Conservation (phyloP, 2,888 invertebrate species). For the Scaptomyza cyrtandrae region DNA sequence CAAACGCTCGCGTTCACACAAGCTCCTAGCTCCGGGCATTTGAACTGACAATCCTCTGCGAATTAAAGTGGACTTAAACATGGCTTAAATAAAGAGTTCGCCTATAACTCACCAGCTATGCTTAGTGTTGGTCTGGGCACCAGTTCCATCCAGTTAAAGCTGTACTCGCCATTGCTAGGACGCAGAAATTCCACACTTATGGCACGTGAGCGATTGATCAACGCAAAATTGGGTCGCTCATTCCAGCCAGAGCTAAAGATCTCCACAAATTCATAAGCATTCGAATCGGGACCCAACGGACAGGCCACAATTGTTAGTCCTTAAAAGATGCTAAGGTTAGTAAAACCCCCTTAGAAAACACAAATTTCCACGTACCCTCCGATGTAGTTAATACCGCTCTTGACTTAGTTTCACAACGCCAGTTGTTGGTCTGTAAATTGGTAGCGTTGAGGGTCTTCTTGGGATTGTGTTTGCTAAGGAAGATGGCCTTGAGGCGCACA, state of each 20-base stretch:
- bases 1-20: constrained; percentile 92
- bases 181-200: constrained; percentile 92
- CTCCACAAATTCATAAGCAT: constrained; percentile 89
- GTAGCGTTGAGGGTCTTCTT: constrained; percentile 86
- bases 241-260: constrained; percentile 95
- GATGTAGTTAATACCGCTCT: constrained; percentile 92
- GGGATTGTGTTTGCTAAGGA: constrained; percentile 85
- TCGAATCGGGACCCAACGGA: constrained; percentile 86
- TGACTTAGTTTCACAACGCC: constrained; percentile 90
- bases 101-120: constrained; percentile 80
- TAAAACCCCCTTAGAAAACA: not conserved
- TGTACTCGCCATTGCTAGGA: constrained; percentile 90
- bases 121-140: constrained; percentile 86
- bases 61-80: not conserved
- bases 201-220: constrained; percentile 87
- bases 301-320: constrained; percentile 86
- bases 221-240: constrained; percentile 86
- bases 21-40: constrained; percentile 92
- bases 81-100: no score
- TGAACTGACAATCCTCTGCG: constrained; percentile 90
- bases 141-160: constrained; percentile 93
- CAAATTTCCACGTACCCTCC: constrained; percentile 73
- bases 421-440: constrained; percentile 86
- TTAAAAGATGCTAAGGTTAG: constrained; percentile 31
- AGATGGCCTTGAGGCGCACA: constrained; percentile 90